These are phyloP conservation scores for Trachythela sp. DNA, from an alignment of 64 coral and sea anemone genomes.

Conservation along the genomic window DNA sequence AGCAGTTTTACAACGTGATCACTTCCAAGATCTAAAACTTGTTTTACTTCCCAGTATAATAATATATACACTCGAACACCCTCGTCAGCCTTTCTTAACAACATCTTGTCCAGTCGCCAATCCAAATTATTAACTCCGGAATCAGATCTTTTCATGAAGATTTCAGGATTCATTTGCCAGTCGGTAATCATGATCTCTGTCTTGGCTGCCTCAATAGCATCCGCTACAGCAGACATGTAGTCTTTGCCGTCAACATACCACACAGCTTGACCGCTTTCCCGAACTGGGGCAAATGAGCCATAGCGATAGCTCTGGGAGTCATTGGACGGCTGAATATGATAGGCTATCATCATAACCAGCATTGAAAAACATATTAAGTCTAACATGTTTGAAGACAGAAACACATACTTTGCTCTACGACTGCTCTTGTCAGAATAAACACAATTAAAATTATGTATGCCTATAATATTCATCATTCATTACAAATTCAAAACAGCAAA, in stretches of 20 bases:
- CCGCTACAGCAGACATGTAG: conserved; percentile 55
- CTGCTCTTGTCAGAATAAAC: no score
- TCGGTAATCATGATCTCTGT: conserved; percentile 42
- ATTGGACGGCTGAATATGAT: no score
- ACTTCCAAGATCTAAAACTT: conserved; percentile 40
- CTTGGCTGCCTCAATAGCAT: conserved; percentile 28
- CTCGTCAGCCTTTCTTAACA: conserved; percentile 42
- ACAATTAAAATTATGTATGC: no score
- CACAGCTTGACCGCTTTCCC: background rate
- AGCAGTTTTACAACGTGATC: conserved; percentile 25
- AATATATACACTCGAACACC: conserved; percentile 37
- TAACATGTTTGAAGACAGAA: no score
- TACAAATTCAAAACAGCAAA: no score
- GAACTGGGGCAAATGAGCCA: conserved; percentile 45
- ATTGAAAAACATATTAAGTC: no score
- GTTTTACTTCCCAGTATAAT: conserved; percentile 48
- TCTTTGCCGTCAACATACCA: conserved; percentile 60
- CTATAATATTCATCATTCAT: no score
- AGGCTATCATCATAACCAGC: no score
- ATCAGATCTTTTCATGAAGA: background rate
- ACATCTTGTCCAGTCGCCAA: conserved; percentile 24
- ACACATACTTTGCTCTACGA: no score
- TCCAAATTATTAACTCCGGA: conserved; percentile 27
- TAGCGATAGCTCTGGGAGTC: conserved; percentile 21
- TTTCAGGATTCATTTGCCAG: conserved; percentile 56